Conservation (phyloP, 2,888 invertebrate genomes). For the Leptinotarsa haldemani region DNA sequence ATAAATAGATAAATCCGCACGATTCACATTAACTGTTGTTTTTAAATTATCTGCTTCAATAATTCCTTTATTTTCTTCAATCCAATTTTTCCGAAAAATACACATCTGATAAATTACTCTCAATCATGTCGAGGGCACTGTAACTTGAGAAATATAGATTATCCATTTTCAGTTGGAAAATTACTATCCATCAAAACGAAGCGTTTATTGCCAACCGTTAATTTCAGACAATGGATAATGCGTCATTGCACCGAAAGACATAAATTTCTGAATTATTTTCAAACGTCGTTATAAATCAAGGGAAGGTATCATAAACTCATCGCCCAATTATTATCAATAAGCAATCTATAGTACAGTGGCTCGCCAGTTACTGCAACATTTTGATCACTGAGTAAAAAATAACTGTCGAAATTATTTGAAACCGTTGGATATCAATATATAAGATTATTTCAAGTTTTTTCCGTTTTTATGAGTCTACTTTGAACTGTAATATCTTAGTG, state of each 20-base stretch:
- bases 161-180: conserved; percentile 32
- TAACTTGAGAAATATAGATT: conserved; percentile 26
- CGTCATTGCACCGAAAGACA: conserved; percentile 45
- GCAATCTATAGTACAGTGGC: conserved; percentile 34
- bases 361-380: neutral
- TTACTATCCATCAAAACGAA: conserved; percentile 34
- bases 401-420: neutral
- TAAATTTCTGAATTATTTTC: conserved; percentile 48
- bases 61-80: neutral
- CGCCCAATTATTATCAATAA: conserved; percentile 53
- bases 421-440: too few relatives aligned
- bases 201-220: conserved; percentile 39
- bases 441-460: too few relatives aligned
- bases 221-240: conserved; percentile 43
- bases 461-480: too few relatives aligned
- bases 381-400: neutral
- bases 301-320: conserved; percentile 47
- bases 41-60: neutral
- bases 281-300: conserved; percentile 46
- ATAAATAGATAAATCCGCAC: too few relatives aligned
- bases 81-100: neutral
- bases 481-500: too few relatives aligned
- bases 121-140: conserved; percentile 9
- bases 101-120: neutral
- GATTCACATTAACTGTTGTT: too few relatives aligned